Conservation (phyloP, 2,797 vertebrate species). For the Acanthopagrus latus region DNA sequence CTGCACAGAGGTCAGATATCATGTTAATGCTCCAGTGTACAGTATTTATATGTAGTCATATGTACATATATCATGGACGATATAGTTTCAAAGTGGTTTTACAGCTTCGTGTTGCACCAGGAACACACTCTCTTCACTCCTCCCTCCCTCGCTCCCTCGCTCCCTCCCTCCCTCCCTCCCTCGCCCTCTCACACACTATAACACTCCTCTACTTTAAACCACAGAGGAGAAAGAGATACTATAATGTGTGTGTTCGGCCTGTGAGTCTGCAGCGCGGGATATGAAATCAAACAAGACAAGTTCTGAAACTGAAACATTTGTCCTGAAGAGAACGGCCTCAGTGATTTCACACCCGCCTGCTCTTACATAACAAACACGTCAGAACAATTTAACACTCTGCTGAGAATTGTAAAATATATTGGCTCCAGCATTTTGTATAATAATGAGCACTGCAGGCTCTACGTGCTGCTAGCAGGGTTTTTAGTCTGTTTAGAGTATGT, state of each 20-base stretch:
- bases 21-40: not conserved
- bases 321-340: conserved; percentile 6
- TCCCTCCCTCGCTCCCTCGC: too few relatives aligned
- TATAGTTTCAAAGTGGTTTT: not conserved
- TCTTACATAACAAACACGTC: conserved; percentile 14
- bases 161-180: too few relatives aligned
- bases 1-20: not conserved
- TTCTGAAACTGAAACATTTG: conserved; percentile 4
- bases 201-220: conserved; percentile 24
- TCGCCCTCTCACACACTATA: not conserved
- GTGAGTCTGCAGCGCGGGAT: conserved; percentile 35
- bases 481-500: not conserved
- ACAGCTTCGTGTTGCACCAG: not conserved
- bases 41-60: not conserved
- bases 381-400: not conserved
- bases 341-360: conserved; percentile 8
- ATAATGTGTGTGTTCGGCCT: conserved; percentile 33
- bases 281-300: conserved; percentile 16
- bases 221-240: conserved; percentile 35
- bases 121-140: not conserved
- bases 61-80: too few relatives aligned
- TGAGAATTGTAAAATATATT: conserved; percentile 10
- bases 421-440: not conserved
- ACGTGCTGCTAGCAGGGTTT: not conserved
- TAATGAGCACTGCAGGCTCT: not conserved